Evolutionary conservation across 2,113 vertebrate species (phyloP).

Genomic region (Megaleporinus macrocephalus): DNA sequence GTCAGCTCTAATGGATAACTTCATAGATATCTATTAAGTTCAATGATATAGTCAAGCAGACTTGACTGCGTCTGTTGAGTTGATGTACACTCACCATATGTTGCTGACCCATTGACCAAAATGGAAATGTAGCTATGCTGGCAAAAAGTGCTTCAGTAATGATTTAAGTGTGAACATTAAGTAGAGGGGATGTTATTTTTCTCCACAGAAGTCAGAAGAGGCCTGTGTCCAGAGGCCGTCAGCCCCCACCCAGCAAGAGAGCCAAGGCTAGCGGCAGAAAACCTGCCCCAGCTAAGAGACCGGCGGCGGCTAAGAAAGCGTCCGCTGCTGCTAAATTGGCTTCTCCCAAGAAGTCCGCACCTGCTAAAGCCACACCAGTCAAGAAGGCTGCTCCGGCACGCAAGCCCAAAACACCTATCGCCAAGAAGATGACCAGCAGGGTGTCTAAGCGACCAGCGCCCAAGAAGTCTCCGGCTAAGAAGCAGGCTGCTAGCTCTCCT

Average conservation of each 20-base stretch:
- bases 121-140: too few relatives aligned
- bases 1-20: too few relatives aligned
- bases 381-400: constrained; percentile 73
- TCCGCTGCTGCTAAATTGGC: constrained; percentile 41
- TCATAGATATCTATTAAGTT: too few relatives aligned
- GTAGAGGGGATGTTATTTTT: not conserved
- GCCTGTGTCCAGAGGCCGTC: constrained; percentile 83
- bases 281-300: constrained; percentile 70
- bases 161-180: not conserved
- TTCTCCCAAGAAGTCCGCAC: constrained; percentile 60
- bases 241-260: constrained; percentile 78
- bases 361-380: constrained; percentile 69
- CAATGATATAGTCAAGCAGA: too few relatives aligned
- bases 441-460: constrained; percentile 79
- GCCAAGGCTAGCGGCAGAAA: constrained; percentile 76
- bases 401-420: constrained; percentile 77
- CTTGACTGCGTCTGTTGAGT: too few relatives aligned
- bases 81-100: too few relatives aligned
- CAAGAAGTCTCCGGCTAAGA: constrained; percentile 64
- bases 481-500: constrained; percentile 74
- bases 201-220: constrained; percentile 67
- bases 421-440: constrained; percentile 84
- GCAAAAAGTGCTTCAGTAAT: not conserved
- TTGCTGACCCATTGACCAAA: too few relatives aligned
- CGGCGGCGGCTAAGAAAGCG: constrained; percentile 55